Base-by-base conservation (phyloP, 2,113 vertebrate genomes). In the Myotis davidii region DNA sequence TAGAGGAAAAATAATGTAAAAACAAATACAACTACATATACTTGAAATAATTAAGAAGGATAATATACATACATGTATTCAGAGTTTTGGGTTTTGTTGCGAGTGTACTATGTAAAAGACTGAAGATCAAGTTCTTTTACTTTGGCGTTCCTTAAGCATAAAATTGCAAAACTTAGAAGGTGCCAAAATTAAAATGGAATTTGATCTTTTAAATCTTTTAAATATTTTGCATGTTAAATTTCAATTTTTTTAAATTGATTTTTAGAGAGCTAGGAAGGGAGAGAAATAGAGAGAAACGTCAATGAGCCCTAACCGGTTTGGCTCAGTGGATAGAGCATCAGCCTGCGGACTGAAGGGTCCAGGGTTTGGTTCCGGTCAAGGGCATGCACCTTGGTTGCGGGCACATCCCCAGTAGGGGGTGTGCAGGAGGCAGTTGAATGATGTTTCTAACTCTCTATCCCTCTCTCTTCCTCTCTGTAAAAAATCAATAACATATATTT, bases 221-320 rank as follows among this genome's bases (percentile, higher is more conserved):
- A 94, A 93, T 89, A 94, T 86, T 96, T 94, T 54, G 82, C 39
- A 81, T 78, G 37, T 37, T 79, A 37, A 34, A 79, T 86, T 91
- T 96, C 18, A 45, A 95, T 83, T 69, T 88, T 88, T 59, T 59
- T 25, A 59, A 59, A 59, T 59, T 59, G 10, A 61, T 11, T 61
- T 61, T 61, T 27, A 61, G 59, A 61, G 59, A 27, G 59, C 27
- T 61, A 61, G 20, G 23, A 61, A 61, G 56, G 59, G 23, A 27
- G 10, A 61, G 4, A 61, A 61, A 61, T 61, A 61, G 21, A 61
- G 59, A 27, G 56, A 25, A 45, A 45, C 9, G 42, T 39, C 4
- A 39, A 39, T 39, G 37, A 39, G 37, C 37, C 37, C 37, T 39
- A 39, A 39, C 37, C 37, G 37, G 37, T 39, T 39, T 39, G 37